Conservation (phyloP, 2,113 vertebrate species). For the Phalacrocorax brasilianus region DNA sequence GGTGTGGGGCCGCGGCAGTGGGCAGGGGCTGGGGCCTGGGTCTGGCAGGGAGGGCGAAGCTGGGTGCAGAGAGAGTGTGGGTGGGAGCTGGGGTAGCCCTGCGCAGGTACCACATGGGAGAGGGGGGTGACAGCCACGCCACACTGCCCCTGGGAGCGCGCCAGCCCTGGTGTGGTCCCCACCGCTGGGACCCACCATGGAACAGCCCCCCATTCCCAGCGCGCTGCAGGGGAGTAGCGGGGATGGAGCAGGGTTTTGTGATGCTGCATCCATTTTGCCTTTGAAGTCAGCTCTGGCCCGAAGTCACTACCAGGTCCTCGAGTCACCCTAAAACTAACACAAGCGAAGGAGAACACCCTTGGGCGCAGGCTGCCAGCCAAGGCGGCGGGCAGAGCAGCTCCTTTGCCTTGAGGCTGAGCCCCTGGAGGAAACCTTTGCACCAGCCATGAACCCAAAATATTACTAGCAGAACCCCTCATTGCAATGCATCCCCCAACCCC, state of each 20-base stretch:
- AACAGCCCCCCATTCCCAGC: not conserved
- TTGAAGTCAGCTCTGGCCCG: not conserved
- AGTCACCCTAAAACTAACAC: not conserved
- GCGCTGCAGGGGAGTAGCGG: not conserved
- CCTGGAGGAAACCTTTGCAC: not conserved
- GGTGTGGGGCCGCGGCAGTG: accelerated
- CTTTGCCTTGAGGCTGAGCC: not conserved
- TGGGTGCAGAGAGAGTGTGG: not conserved
- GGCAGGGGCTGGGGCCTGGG: not conserved
- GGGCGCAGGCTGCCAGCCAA: not conserved
- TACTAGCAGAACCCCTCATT: not conserved
- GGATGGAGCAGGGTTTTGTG: not conserved
- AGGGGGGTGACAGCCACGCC: not conserved
- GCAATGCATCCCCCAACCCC: not conserved
- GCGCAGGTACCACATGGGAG: accelerated
- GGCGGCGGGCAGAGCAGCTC: not conserved
- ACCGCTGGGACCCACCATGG: accelerated
- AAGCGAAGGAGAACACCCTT: not conserved
- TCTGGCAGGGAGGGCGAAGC: not conserved
- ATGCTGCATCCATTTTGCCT: not conserved
- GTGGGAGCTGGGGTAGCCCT: not conserved
- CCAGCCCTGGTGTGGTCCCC: not conserved
- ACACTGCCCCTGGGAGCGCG: too few relatives aligned
- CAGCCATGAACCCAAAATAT: not conserved
- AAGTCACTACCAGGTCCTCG: not conserved